Evolutionary conservation across 2,797 vertebrate genomes (phyloP).

Genomic region (Gymnothorax reevesii): DNA sequence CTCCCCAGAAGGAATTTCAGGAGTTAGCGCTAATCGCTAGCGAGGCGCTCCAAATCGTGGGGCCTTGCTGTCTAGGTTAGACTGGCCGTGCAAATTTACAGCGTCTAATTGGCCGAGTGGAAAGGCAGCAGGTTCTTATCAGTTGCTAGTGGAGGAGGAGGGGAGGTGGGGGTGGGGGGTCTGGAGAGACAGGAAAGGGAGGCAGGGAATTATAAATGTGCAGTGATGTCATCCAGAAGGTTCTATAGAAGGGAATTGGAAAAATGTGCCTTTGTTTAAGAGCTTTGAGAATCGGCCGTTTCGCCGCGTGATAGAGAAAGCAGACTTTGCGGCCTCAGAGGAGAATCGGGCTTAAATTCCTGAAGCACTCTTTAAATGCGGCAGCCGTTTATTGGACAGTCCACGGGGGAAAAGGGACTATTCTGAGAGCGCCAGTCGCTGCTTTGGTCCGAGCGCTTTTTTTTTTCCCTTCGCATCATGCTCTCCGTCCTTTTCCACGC

Average conservation of each 20-base stretch:
- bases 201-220: conserved; percentile 45
- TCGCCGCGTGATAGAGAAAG: not conserved
- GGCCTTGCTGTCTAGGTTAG: conserved; percentile 40
- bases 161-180: conserved; percentile 30
- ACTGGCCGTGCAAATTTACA: conserved; percentile 53
- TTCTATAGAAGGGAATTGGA: conserved; percentile 33
- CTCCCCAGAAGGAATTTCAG: not conserved
- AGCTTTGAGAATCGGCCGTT: conserved; percentile 23
- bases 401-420: not conserved
- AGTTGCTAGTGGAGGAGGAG: conserved; percentile 46
- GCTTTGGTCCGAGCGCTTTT: not conserved
- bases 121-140: conserved; percentile 53
- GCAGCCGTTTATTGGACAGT: conserved; percentile 30
- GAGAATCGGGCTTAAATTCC: conserved; percentile 56
- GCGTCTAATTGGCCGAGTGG: conserved; percentile 50
- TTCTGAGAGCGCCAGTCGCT: not conserved
- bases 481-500: not conserved
- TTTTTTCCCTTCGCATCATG: not conserved
- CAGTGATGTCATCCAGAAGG: conserved; percentile 48
- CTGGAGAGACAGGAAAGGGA: conserved; percentile 38
- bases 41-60: not conserved
- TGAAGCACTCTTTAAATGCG: conserved; percentile 59
- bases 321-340: not conserved
- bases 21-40: not conserved
- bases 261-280: conserved; percentile 5